Percentiles rank a stretch among this genome's conserved stretches.
Evolutionary conservation across 2,888 invertebrate species (phyloP).

Genomic region (Micoletzkya japonica): DNA sequence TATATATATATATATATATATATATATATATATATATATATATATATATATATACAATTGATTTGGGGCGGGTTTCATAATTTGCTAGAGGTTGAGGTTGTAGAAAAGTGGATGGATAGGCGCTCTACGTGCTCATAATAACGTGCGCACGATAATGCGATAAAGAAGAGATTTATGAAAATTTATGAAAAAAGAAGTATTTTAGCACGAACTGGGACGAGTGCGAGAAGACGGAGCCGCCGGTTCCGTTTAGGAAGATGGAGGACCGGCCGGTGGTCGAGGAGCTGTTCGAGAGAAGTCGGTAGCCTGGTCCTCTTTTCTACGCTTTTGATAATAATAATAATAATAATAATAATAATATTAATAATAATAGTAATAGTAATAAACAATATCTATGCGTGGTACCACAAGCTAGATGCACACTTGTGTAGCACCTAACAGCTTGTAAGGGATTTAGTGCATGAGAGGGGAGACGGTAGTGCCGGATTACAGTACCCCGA

Average conservation of each 20-base stretch:
- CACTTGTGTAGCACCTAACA: too few relatives aligned
- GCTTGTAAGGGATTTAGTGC: too few relatives aligned
- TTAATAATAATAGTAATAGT: not conserved
- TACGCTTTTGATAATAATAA: conserved; percentile 9
- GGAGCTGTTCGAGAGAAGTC: conserved; percentile 59
- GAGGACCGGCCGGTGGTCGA: conserved; percentile 63
- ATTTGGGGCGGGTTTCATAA: too few relatives aligned
- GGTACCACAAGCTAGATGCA: too few relatives aligned
- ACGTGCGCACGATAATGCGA: too few relatives aligned
- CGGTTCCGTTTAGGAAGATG: conserved; percentile 66
- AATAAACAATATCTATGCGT: not conserved
- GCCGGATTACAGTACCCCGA: not conserved
- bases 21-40: too few relatives aligned
- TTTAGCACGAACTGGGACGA: conserved; percentile 28
- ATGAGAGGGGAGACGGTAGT: too few relatives aligned
- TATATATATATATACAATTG: too few relatives aligned
- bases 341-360: conserved; percentile 1
- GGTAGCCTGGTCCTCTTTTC: not conserved
- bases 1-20: too few relatives aligned
- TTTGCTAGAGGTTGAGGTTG: not conserved
- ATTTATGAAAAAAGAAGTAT: not conserved
- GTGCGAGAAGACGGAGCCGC: conserved; percentile 57
- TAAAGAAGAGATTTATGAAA: not conserved
- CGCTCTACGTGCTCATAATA: not conserved
- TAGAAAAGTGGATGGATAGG: not conserved